Evolutionary conservation across 1,140 invertebrate species (phyloP).

Genomic region (Polypedilum pembai): DNA sequence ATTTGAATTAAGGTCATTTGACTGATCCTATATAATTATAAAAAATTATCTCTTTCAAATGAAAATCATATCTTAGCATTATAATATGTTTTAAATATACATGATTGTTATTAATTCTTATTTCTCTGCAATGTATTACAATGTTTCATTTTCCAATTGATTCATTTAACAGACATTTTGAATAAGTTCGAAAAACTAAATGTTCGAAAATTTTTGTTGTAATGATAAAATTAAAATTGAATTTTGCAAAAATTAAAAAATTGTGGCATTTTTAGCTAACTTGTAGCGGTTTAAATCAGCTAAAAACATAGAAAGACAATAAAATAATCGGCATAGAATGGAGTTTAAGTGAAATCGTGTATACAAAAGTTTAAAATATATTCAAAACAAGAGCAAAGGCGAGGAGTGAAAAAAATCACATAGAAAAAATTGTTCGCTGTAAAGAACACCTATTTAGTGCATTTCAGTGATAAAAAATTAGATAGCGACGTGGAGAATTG

Average conservation of each 20-base stretch:
- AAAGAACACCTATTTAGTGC: background rate
- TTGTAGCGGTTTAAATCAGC: background rate
- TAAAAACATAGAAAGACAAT: background rate
- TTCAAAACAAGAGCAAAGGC: background rate
- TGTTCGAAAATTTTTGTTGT: too few species aligned
- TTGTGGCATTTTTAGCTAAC: background rate
- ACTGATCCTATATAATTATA: too few species aligned
- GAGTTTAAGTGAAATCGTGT: background rate
- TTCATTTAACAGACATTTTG: too few species aligned
- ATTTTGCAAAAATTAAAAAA: background rate
- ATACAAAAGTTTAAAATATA: background rate
- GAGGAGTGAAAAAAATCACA: background rate
- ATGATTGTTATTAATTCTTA: too few species aligned
- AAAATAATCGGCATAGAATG: background rate
- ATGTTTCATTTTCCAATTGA: too few species aligned
- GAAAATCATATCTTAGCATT: too few species aligned
- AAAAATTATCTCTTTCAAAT: too few species aligned
- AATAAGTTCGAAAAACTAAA: too few species aligned
- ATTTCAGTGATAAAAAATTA: slow-evolving; percentile 1
- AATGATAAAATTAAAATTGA: too few species aligned
- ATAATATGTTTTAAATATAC: too few species aligned
- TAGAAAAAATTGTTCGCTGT: background rate
- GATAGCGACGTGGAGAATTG: background rate
- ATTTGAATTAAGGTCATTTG: too few species aligned
- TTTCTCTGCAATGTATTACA: too few species aligned